These are phyloP conservation scores for Archips xylosteana DNA, from an alignment of 2,888 invertebrate species.

Conservation along the genomic window DNA sequence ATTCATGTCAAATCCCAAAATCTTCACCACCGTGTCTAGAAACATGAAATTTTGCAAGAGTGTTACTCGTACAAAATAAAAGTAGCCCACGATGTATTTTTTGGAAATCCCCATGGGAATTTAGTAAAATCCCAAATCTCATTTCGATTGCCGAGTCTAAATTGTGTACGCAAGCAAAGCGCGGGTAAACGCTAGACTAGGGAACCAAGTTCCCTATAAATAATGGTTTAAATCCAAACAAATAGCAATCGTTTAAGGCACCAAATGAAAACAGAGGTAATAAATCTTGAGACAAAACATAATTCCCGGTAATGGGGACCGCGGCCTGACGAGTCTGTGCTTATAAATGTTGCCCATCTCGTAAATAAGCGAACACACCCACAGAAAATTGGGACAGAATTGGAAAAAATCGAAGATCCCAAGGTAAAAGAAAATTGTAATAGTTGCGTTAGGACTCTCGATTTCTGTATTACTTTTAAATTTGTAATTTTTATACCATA, in stretches of 20 bases:
- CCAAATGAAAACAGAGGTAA: constrained; percentile 18
- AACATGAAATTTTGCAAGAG: too few relatives aligned
- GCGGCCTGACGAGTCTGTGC: background rate
- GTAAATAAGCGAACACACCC: constrained; percentile 13
- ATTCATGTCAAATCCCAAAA: too few relatives aligned
- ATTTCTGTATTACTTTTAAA: background rate
- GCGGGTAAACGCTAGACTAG: too few relatives aligned
- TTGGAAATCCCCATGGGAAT: too few relatives aligned
- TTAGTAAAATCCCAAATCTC: too few relatives aligned
- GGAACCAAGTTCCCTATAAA: background rate
- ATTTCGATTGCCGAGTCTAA: too few relatives aligned
- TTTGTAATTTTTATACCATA: too few relatives aligned
- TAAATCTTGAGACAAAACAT: constrained; percentile 22
- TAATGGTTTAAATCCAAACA: constrained; percentile 23
- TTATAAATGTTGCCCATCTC: constrained; percentile 12
- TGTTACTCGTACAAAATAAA: too few relatives aligned
- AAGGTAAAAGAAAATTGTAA: background rate
- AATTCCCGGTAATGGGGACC: constrained; percentile 16
- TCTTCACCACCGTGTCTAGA: too few relatives aligned
- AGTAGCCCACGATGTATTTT: too few relatives aligned
- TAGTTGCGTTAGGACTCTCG: background rate
- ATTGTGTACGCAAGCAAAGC: too few relatives aligned
- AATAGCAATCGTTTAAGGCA: constrained; percentile 6
- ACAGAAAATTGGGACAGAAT: constrained; percentile 3
- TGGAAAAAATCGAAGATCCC: background rate